phyloP scores from a whole-genome alignment of 2,888 invertebrate genomes.

The Drosophila paramelanica region DNA sequence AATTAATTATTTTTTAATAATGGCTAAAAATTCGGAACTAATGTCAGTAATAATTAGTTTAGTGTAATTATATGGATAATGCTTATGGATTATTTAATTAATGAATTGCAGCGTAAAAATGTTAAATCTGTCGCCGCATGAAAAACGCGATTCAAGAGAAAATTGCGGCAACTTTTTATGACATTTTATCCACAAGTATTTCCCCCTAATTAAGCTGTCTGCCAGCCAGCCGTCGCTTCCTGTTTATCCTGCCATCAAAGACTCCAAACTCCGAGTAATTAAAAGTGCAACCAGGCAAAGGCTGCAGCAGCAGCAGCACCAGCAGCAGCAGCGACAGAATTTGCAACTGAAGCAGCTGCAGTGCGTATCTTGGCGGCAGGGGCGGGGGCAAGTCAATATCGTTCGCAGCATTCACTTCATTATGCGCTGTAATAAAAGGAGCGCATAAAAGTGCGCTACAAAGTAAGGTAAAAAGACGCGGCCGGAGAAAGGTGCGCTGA shows the following conservation, averaged over 20 bases:
- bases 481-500: constrained; percentile 22
- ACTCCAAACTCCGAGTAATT: constrained; percentile 50
- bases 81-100: constrained; percentile 17
- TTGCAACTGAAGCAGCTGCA: constrained; percentile 23
- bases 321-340: not conserved
- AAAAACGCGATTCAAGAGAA: not conserved
- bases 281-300: constrained; percentile 45
- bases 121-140: not conserved
- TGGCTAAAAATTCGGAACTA: not conserved
- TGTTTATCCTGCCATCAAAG: constrained; percentile 44
- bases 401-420: constrained; percentile 56
- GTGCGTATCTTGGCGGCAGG: constrained; percentile 16
- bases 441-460: constrained; percentile 65
- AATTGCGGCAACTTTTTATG: constrained; percentile 17
- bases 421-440: constrained; percentile 57
- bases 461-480: constrained; percentile 34
- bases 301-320: not conserved
- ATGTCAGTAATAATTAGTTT: constrained; percentile 34
- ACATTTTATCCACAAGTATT: constrained; percentile 37
- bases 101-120: constrained; percentile 9
- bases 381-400: constrained; percentile 49
- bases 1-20: constrained; percentile 26
- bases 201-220: constrained; percentile 61
- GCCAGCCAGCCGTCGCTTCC: constrained; percentile 40
- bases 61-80: constrained; percentile 23